phyloP scores from a whole-genome alignment of 2,113 vertebrate species.

The Eleginops maclovinus region DNA sequence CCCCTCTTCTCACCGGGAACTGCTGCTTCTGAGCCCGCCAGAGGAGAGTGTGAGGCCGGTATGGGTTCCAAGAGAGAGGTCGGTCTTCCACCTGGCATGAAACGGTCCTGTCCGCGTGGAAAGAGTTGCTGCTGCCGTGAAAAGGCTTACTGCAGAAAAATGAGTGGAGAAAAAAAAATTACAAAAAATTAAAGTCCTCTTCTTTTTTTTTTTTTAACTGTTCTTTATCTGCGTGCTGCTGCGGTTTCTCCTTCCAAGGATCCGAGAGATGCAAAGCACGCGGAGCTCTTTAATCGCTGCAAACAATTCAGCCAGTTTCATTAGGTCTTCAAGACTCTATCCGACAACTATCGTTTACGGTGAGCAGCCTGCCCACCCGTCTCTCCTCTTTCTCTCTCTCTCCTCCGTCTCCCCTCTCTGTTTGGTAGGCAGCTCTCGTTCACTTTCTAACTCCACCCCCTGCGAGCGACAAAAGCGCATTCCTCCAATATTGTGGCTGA shows the following conservation, averaged over 20 bases:
- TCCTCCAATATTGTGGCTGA: conserved; percentile 69
- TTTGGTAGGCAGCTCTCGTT: conserved; percentile 82
- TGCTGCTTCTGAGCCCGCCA: conserved; percentile 60
- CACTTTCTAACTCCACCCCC: conserved; percentile 80
- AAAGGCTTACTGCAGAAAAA: background rate
- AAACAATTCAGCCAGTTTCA: conserved; percentile 66
- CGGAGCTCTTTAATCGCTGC: conserved; percentile 34
- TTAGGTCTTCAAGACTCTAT: conserved; percentile 61
- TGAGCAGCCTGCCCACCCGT: conserved; percentile 64
- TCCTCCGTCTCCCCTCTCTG: conserved; percentile 61
- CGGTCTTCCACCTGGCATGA: conserved; percentile 39
- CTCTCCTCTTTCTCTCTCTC: conserved; percentile 62
- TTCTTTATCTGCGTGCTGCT: conserved; percentile 34
- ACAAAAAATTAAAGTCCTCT: conserved; percentile 46
- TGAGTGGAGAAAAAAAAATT: background rate
- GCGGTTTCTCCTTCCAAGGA: conserved; percentile 23
- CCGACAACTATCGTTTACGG: conserved; percentile 68
- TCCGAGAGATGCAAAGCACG: conserved; percentile 41
- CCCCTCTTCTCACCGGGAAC: conserved; percentile 67
- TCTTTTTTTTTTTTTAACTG: conserved; percentile 20
- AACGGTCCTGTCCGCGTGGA: conserved; percentile 45
- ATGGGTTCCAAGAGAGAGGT: conserved; percentile 51
- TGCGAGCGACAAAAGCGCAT: conserved; percentile 76
- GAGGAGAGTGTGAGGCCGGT: conserved; percentile 49
- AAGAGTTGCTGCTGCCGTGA: conserved; percentile 44